Evolutionary conservation across 1,140 invertebrate genomes (phyloP).

Genomic region (Magallana gigas): DNA sequence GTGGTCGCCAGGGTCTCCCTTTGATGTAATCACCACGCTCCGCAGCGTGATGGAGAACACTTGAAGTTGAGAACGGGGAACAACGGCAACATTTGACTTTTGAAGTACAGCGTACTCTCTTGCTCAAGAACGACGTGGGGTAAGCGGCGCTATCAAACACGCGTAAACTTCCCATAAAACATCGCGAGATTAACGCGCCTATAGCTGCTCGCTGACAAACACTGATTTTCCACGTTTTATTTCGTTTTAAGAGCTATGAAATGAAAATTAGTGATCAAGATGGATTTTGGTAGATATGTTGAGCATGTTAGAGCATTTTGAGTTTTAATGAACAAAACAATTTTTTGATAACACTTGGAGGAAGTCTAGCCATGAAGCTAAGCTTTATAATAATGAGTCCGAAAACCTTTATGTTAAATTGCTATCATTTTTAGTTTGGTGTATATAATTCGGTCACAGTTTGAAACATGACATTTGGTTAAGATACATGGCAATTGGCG

Average conservation of each 20-base stretch:
- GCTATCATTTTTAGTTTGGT: too few relatives aligned
- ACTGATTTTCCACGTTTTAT: conserved; percentile 19
- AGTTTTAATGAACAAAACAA: conserved; percentile 9
- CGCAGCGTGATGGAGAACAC: conserved; percentile 22
- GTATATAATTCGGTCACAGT: too few relatives aligned
- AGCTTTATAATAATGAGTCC: background rate
- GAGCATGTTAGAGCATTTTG: conserved; percentile 15
- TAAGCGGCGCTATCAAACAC: conserved; percentile 34
- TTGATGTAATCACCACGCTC: conserved; percentile 38
- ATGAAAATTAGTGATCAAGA: conserved; percentile 39
- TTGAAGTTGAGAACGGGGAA: conserved; percentile 32
- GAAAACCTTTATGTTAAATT: background rate
- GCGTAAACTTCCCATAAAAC: conserved; percentile 44
- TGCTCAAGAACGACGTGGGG: conserved; percentile 26
- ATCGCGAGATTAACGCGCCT: conserved; percentile 32
- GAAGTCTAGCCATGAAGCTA: background rate
- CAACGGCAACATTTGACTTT: conserved; percentile 42
- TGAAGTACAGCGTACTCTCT: conserved; percentile 42
- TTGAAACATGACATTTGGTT: too few relatives aligned
- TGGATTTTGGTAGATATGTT: conserved; percentile 22
- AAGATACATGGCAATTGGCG: too few relatives aligned
- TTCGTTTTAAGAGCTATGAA: conserved; percentile 29
- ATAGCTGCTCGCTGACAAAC: conserved; percentile 14
- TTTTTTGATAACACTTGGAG: conserved; percentile 17
- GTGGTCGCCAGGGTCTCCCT: conserved; percentile 19